Percentiles rank a stretch among this genome's conserved stretches.
These are phyloP conservation scores for Ctenopoma multispine DNA, from an alignment of 2,797 vertebrate genomes.

Conservation along the genomic window DNA sequence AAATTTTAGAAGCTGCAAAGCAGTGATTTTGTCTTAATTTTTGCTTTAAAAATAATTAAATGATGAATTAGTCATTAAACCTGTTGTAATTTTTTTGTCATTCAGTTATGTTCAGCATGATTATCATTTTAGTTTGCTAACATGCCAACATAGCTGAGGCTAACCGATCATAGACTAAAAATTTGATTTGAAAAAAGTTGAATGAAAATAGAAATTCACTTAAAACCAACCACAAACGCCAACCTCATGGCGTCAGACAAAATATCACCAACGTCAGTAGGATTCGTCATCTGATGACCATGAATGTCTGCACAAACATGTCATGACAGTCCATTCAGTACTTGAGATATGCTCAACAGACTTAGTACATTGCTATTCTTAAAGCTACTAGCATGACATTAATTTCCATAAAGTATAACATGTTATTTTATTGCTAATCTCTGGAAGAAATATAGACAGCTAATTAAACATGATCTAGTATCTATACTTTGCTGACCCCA, in stretches of 20 bases:
- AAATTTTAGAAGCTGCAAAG: no score
- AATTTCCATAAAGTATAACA: neutral
- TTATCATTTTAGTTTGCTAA: neutral
- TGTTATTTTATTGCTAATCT: conserved; percentile 1
- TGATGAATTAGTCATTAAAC: no score
- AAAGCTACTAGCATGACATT: neutral
- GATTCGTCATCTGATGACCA: neutral
- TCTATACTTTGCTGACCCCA: conserved; percentile 20
- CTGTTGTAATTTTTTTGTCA: no score
- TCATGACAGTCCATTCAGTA: neutral
- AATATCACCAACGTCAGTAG: no score
- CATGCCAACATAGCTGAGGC: no score
- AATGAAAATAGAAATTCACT: no score
- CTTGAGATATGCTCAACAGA: neutral
- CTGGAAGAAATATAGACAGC: neutral
- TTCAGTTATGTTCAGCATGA: neutral
- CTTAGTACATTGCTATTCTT: neutral
- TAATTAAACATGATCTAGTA: conserved; percentile 29
- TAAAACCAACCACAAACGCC: neutral
- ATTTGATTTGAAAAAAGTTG: no score
- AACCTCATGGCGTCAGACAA: no score
- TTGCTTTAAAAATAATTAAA: no score
- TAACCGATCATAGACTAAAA: neutral
- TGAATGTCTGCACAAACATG: neutral
- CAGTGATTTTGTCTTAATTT: no score